Percentiles rank a stretch among this genome's conserved stretches.
phyloP scores from a whole-genome alignment of 2,888 invertebrate species.

The Andrena chrysosceles region DNA sequence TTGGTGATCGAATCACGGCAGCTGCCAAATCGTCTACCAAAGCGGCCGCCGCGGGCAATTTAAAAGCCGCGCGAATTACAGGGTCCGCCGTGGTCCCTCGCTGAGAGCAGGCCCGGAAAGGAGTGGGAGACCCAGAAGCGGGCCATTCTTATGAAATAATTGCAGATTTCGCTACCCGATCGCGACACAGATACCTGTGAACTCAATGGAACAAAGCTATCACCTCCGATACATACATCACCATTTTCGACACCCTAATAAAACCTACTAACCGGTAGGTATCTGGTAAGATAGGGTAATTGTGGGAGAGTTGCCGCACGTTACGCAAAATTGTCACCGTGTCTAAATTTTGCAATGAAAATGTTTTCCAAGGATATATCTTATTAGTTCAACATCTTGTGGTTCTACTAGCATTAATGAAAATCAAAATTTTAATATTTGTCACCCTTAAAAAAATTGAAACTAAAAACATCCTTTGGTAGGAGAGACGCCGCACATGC shows the following conservation, averaged over 20 bases:
- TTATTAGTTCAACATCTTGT: no score
- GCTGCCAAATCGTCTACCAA: conserved; percentile 72
- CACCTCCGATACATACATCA: not conserved
- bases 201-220: conserved; percentile 51
- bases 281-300: no score
- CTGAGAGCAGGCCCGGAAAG: conserved; percentile 38
- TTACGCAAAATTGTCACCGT: no score
- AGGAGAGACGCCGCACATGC: no score
- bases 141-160: conserved; percentile 62
- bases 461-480: no score
- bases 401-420: no score
- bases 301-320: no score
- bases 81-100: conserved; percentile 72
- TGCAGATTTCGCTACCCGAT: conserved; percentile 63
- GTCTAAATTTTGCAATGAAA: no score
- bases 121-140: conserved; percentile 25
- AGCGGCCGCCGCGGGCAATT: conserved; percentile 70
- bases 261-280: conserved; percentile 45
- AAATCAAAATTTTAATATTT: no score
- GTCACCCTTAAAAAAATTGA: no score
- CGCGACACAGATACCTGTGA: conserved; percentile 60
- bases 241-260: conserved; percentile 29
- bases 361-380: no score
- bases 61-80: conserved; percentile 76
- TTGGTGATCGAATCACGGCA: conserved; percentile 75